Base-by-base conservation (phyloP, 2,888 invertebrate genomes). In the Sabatieria punctata region DNA sequence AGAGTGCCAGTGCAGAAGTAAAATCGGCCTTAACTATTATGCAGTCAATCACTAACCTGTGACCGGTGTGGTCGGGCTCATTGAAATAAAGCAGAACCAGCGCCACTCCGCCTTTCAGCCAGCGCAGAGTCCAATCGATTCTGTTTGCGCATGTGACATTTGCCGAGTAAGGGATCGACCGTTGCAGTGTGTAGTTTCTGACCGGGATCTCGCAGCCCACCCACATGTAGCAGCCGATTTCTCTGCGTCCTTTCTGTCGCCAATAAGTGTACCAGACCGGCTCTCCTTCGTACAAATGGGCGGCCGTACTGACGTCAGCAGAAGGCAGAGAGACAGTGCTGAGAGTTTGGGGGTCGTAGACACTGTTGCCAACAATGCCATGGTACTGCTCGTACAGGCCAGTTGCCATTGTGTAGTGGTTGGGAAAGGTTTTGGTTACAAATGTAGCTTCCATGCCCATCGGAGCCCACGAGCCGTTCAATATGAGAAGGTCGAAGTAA, bases 381-480 rank as follows among this genome's bases (percentile, higher is more conserved):
- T 37, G 37, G 21, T 25, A 15, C 23, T 48, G 47, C 22, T 48
- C 43, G 37, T 47, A 48, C 18, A 48, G 27, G 11, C 48, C 48
- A 13, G 45, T 48, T 4, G 41, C 47, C 13, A 48, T 47, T 11
- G 37, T 40, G 36, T 41, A 48, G 25, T 48, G 48, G 25, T 48
- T 48, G 18, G 48, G 48, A 24, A 48, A 48, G 4, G 48, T 48
- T 8, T 21, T 21, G 18, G 48, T 48, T 4, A 15, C 18, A 30
- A 48, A 48, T 21, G 21, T 21, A 25, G 38, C 33, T 8, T 23
- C 13, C 4, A 47, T 48, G 2, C 48, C 45, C 11, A 18, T 19
- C 3, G 15, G 36, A 21, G 35, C 47, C 21, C 18, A 30, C 2
- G 41, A 25, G 8, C 40, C 47, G n/a, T 19, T 21, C 18, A 4